These are phyloP conservation scores for Sinonovacula constricta DNA, from an alignment of 1,140 invertebrate genomes.

Conservation along the genomic window DNA sequence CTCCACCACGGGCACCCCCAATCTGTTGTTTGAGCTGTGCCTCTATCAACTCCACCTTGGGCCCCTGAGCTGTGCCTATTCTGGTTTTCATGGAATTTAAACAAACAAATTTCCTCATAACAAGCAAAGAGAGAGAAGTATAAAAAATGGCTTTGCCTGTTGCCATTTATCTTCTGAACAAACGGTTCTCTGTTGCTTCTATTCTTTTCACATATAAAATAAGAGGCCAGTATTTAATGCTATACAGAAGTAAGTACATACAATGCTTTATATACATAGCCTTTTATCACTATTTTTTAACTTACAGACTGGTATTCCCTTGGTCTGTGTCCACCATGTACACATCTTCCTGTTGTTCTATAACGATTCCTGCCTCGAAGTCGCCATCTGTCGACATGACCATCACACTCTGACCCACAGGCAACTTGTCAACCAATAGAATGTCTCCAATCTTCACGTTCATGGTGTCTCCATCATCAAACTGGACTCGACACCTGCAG, in stretches of 20 bases:
- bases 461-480: slow-evolving; percentile 66
- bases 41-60: too few species aligned
- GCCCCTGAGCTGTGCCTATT: too few species aligned
- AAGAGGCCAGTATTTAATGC: too few species aligned
- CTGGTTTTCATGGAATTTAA: neutral
- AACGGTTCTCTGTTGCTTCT: neutral
- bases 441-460: slow-evolving; percentile 56
- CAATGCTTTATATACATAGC: too few species aligned
- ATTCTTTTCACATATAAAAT: neutral
- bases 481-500: slow-evolving; percentile 51
- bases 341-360: slow-evolving; percentile 34
- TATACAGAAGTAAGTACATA: too few species aligned
- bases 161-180: neutral
- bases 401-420: slow-evolving; percentile 68
- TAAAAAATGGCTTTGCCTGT: neutral
- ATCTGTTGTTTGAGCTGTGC: too few species aligned
- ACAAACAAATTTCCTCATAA: neutral
- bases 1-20: too few species aligned
- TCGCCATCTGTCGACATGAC: slow-evolving; percentile 54
- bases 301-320: slow-evolving; percentile 7
- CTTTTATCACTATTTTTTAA: too few species aligned
- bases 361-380: slow-evolving; percentile 63
- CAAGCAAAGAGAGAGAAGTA: neutral
- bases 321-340: slow-evolving; percentile 32
- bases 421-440: slow-evolving; percentile 59